A percentile compares a stretch with the other conserved stretches of the same genome.
Evolutionary conservation across 30 jellyfish, hydroid and myxozoan species (phyloP).

Genomic region (Chrysaora quinquecirrha): DNA sequence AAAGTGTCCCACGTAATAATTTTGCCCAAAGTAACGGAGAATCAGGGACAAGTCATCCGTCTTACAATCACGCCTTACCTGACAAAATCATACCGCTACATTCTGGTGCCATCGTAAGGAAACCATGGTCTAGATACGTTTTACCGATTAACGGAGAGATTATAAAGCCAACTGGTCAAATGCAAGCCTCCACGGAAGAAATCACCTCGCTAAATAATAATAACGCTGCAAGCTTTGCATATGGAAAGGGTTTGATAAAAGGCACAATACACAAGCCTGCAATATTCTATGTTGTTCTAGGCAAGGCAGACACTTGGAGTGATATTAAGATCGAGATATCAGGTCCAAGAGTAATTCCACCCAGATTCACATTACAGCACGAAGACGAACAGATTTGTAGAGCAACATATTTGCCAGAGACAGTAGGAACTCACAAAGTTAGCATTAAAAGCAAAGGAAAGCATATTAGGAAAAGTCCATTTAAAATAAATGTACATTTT

Average conservation of each 20-base stretch:
- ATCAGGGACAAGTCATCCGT: no score
- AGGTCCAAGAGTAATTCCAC: conserved; percentile 52
- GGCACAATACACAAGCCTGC: conserved; percentile 4
- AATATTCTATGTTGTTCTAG: not conserved
- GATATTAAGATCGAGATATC: conserved; percentile 14
- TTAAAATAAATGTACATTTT: not conserved
- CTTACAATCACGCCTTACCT: not conserved
- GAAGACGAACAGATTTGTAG: not conserved
- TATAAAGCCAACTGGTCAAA: not conserved
- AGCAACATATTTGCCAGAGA: conserved; percentile 19
- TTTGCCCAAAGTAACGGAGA: no score
- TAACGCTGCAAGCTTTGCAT: not conserved
- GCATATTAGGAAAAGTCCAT: conserved; percentile 26
- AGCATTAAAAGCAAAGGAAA: conserved; percentile 15
- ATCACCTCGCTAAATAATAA: not conserved
- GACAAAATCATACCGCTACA: conserved; percentile 2
- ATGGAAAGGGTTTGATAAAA: conserved; percentile 24
- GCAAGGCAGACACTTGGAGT: not conserved
- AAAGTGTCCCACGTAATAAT: no score
- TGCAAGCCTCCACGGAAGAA: not conserved
- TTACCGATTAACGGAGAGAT: not conserved
- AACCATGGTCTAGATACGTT: not conserved
- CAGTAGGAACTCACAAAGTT: conserved; percentile 21
- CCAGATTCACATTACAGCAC: not conserved
- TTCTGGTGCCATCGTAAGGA: not conserved